Evolutionary conservation across 2,113 vertebrate genomes (phyloP).

Genomic region (Limanda limanda): DNA sequence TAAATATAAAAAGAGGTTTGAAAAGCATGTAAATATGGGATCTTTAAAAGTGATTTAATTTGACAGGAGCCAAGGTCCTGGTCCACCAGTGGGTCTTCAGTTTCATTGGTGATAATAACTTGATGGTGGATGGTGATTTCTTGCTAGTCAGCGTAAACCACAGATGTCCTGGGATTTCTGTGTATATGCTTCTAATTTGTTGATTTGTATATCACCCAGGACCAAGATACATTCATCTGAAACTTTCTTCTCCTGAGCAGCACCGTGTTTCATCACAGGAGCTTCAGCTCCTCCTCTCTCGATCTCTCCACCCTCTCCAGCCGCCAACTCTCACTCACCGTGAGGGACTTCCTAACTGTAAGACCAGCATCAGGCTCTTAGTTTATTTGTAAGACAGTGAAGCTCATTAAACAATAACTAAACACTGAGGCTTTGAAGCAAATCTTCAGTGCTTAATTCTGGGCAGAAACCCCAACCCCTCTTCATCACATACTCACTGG

Average conservation of each 20-base stretch:
- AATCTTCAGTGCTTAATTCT: not conserved
- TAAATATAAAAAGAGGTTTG: not conserved
- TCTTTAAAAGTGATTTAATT: not conserved
- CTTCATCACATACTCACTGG: not conserved
- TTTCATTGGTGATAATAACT: too few relatives aligned
- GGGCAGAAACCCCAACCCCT: not conserved
- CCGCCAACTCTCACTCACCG: constrained; percentile 5
- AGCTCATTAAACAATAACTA: not conserved
- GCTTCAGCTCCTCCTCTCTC: constrained; percentile 2
- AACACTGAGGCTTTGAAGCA: not conserved
- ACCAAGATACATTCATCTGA: too few relatives aligned
- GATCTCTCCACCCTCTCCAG: constrained; percentile 2
- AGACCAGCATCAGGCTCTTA: not conserved
- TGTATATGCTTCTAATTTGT: not conserved
- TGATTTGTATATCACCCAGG: not conserved
- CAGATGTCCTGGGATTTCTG: not conserved
- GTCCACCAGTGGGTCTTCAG: too few relatives aligned
- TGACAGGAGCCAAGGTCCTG: too few relatives aligned
- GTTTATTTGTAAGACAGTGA: not conserved
- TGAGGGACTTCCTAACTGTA: constrained; percentile 5
- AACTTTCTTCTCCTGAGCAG: not conserved
- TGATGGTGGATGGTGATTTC: too few relatives aligned
- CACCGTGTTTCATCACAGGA: not conserved
- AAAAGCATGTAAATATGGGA: too few relatives aligned
- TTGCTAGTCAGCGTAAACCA: too few relatives aligned